Base-by-base conservation (phyloP, 2,797 vertebrate genomes). In the Pseudochirops cupreus region DNA sequence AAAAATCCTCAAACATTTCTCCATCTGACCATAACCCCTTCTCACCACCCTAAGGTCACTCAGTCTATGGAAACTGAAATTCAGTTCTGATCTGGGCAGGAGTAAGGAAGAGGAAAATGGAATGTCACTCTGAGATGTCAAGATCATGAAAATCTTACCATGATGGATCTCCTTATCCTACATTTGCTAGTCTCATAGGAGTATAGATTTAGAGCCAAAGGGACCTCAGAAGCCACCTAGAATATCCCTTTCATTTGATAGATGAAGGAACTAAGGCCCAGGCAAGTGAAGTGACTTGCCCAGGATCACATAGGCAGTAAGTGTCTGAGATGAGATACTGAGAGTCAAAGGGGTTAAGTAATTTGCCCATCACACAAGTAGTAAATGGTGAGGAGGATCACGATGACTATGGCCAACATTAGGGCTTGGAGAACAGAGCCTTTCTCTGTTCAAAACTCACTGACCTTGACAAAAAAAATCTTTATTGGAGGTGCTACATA, bases 301-400 rank as follows among this genome's bases (percentile, higher is more conserved):
- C 1, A 24, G 67, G n/a, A 16, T 74, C 67, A 39, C n/a, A 39
- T 6, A 74, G 67, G 13, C 13, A 39, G 67, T 67, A 67, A 67
- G 62, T 62, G 13, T 39, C 18, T 74, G 67, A 39, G 21, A 21
- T 46, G 6, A 10, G 5, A 93, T 59, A 91, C 55, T 59, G 89
- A 97, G 87, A 29, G 52, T 39, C 53, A 50, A 0, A 94, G 14
- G 11, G 87, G 5, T 56, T 87, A 53, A 94, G 62, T 39, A 93
- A 91, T 92, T 90, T 93, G 11, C 90, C 92, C 50, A 92, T 39
- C 46, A 93, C 31, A 54, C 7, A 56, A 82, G 28, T 92, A 92
- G 50, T 16, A 92, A 14, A 16, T 56, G 57, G 54, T 67, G 16
- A n/a, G 16, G 1, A 21, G 62, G 5, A 18, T 74, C 62, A 29